Percentiles rank a stretch among this genome's conserved stretches.
Evolutionary conservation across 2,888 invertebrate genomes (phyloP).

Genomic region (Himalopsyche anomala): DNA sequence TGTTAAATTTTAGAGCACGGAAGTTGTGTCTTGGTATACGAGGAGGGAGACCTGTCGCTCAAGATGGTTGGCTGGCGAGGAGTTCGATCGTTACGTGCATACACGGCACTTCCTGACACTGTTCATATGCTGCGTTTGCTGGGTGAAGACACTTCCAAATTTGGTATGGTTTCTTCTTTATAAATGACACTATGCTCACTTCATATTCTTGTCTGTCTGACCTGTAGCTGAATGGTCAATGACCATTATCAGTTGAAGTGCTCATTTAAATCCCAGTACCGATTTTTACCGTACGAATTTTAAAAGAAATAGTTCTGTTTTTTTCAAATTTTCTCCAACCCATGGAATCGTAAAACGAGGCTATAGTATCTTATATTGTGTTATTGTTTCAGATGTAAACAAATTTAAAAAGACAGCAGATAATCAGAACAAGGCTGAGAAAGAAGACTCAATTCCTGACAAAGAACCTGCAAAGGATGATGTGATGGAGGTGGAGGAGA

Average conservation of each 20-base stretch:
- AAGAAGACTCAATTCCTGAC: conserved; percentile 11
- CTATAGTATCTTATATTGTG: conserved; percentile 59
- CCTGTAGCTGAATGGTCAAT: too few relatives aligned
- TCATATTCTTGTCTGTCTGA: too few relatives aligned
- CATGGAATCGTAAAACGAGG: too few relatives aligned
- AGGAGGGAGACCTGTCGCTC: conserved; percentile 76
- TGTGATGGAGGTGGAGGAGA: neutral
- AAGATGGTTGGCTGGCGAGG: conserved; percentile 95
- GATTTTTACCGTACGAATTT: too few relatives aligned
- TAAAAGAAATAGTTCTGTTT: too few relatives aligned
- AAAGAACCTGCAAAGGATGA: conserved; percentile 22
- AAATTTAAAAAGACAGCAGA: conserved; percentile 80
- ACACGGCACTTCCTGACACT: conserved; percentile 89
- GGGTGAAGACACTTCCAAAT: conserved; percentile 91
- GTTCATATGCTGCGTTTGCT: conserved; percentile 91
- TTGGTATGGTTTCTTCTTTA: conserved; percentile 77
- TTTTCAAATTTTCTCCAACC: too few relatives aligned
- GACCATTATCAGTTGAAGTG: too few relatives aligned
- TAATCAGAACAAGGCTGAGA: conserved; percentile 63
- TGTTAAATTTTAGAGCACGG: conserved; percentile 76
- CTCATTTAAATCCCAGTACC: too few relatives aligned
- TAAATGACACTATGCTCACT: neutral
- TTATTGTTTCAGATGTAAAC: conserved; percentile 77
- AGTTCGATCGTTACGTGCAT: conserved; percentile 89
- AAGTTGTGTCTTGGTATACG: conserved; percentile 86